phyloP scores from a whole-genome alignment of 2,888 invertebrate genomes.

The Tipula confusa region DNA sequence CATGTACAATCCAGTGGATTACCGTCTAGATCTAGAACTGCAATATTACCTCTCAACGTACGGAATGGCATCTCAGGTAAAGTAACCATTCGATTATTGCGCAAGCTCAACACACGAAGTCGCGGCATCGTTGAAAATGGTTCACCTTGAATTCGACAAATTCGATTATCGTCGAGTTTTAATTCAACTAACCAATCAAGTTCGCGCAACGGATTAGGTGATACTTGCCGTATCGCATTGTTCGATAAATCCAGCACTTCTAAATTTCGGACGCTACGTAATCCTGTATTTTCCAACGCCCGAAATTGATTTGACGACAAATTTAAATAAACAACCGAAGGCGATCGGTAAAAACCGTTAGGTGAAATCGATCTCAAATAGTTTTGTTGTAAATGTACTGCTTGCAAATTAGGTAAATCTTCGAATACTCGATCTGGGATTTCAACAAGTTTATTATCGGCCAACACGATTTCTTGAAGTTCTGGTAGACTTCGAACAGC shows the following conservation, averaged over 20 bases:
- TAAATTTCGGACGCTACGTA: constrained; percentile 67
- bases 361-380: constrained; percentile 65
- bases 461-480: constrained; percentile 63
- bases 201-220: constrained; percentile 63
- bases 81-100: constrained; percentile 69
- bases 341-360: constrained; percentile 72
- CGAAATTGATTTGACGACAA: constrained; percentile 75
- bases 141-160: constrained; percentile 73
- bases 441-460: constrained; percentile 68
- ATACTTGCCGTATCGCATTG: constrained; percentile 67
- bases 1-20: constrained; percentile 82
- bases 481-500: constrained; percentile 67
- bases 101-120: constrained; percentile 71
- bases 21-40: constrained; percentile 81
- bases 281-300: constrained; percentile 68
- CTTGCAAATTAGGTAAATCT: constrained; percentile 61
- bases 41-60: constrained; percentile 73
- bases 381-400: constrained; percentile 76
- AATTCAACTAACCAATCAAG: constrained; percentile 85
- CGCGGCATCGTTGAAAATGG: constrained; percentile 82
- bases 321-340: constrained; percentile 75
- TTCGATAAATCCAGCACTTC: constrained; percentile 82
- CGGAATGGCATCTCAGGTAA: constrained; percentile 70
- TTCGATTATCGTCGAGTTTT: constrained; percentile 76
- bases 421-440: constrained; percentile 72